Evolutionary conservation across 2,888 invertebrate species (phyloP), one percentile per base, ranked within the genome.

Genomic region (Proisotoma minuta): DNA sequence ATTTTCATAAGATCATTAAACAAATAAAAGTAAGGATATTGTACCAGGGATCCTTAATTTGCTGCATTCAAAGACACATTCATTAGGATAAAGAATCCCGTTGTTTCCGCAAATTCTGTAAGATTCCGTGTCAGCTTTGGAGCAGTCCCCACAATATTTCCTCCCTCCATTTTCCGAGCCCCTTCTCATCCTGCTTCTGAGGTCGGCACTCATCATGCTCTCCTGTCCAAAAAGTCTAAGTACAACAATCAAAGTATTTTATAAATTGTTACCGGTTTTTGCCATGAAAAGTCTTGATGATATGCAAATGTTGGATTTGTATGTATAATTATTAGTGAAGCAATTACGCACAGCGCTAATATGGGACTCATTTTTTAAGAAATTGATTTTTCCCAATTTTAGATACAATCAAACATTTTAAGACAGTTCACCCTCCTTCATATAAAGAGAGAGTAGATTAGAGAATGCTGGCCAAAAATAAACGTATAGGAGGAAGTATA

Each of bases 51-150:
- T 43, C 29, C 64, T 62, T 47, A 65, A 54, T 63, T 63, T 60
- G 22, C 62, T 62, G 47, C 68, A 68, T 15, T 48, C 26, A 56
- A 60, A 68, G 39, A 65, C 52, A 39, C 68, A 68, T 4, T 54
- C 65, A 27, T 60, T 68, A 50, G 57, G 29, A 40, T 68, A 68
- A 18, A 65, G 24, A 5, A 60, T 65, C 34, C 56, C 56, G 54
- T 68, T 68, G 53, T 65, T 68, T 48, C 60, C 68, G 48, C 68
- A 68, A 48, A 68, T 52, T 28, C 62, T 65, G 54, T 65, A 65
- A 28, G 34, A 48, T 43, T 68, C 65, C 1, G 20, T 39, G n/a
- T 59, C 54, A 8, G 62, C 53, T 12, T 68, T 61, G 15, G 34
- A 12, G 29, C 68, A 68, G n/a, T 61, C 57, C 4, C 18, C 43